Percentiles rank a stretch among this genome's conserved stretches.
Conservation (phyloP, 2,113 vertebrate genomes). For the Neotoma lepida region DNA sequence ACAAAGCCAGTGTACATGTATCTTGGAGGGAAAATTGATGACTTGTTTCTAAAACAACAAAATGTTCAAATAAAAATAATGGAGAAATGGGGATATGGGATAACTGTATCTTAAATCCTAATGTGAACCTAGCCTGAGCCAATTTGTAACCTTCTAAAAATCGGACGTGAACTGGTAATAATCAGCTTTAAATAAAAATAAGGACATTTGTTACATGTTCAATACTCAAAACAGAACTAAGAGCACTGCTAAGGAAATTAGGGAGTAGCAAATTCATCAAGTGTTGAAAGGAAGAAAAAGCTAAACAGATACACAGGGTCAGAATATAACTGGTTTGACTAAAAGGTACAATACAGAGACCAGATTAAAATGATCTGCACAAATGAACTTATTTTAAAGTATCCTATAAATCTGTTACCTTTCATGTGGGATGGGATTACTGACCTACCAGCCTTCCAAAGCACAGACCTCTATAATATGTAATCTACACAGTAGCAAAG, state of each 20-base stretch:
- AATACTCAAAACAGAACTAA: not conserved
- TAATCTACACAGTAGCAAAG: not conserved
- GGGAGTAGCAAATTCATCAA: conserved; percentile 43
- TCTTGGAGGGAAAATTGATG: not conserved
- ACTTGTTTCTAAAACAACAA: conserved; percentile 39
- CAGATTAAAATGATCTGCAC: conserved; percentile 5
- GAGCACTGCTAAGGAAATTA: not conserved
- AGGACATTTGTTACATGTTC: not conserved
- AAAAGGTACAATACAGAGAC: not conserved
- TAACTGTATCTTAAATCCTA: not conserved
- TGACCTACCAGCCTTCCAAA: conserved; percentile 26
- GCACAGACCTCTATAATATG: not conserved
- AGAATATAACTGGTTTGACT: conserved; percentile 12
- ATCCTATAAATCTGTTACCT: conserved; percentile 26
- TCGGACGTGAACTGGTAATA: not conserved
- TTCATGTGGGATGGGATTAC: not conserved
- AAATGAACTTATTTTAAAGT: conserved; percentile 33
- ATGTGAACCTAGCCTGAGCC: not conserved
- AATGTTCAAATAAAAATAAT: conserved; percentile 54
- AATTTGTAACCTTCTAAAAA: conserved; percentile 46
- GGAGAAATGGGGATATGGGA: not conserved
- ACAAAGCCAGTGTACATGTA: not conserved
- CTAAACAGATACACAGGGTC: not conserved
- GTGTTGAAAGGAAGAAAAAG: not conserved
- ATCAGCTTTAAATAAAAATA: conserved; percentile 51